These are phyloP conservation scores for Pelmatolapia mariae DNA, from an alignment of 2,113 vertebrate genomes.

Conservation along the genomic window DNA sequence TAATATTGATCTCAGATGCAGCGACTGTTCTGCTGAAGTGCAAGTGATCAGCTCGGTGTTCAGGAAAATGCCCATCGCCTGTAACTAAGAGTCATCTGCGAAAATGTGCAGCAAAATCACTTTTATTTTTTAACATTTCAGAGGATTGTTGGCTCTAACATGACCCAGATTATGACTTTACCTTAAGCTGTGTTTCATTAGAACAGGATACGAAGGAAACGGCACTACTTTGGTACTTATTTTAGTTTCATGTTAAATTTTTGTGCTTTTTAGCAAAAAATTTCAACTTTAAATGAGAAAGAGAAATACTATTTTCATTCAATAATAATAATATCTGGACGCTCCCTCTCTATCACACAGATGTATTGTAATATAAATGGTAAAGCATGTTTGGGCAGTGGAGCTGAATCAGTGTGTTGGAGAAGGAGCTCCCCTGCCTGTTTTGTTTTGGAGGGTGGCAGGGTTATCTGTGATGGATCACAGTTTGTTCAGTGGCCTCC, in stretches of 20 bases:
- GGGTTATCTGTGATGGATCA: neutral
- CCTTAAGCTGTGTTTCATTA: neutral
- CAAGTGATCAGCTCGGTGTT: conserved; percentile 8
- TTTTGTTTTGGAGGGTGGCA: neutral
- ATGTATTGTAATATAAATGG: neutral
- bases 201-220: neutral
- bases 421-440: neutral
- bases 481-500: neutral
- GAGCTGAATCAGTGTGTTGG: neutral
- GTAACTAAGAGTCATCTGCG: neutral
- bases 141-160: neutral
- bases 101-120: neutral
- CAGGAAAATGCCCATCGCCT: neutral
- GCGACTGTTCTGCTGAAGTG: neutral
- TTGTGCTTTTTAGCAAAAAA: neutral
- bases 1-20: conserved; percentile 5
- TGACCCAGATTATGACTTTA: neutral
- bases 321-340: neutral
- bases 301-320: neutral
- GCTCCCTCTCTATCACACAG: neutral
- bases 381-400: neutral
- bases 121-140: neutral
- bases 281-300: neutral
- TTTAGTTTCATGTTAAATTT: neutral
- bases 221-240: neutral